Base-by-base conservation (phyloP, 2,888 invertebrate species). In the Malthinus flaveolus region DNA sequence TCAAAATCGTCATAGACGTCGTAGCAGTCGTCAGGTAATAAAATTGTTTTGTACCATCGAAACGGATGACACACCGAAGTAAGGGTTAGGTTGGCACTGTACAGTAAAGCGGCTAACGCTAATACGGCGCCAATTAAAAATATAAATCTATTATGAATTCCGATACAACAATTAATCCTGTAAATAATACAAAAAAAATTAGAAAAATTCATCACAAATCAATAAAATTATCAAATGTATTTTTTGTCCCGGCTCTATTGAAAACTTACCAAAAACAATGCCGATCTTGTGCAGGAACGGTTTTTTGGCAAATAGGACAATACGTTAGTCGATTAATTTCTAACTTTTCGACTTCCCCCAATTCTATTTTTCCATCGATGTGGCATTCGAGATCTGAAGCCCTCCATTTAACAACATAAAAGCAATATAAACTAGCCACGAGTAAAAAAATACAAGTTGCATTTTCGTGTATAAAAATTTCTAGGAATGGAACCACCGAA, bases 61-160 rank as follows among this genome's bases (percentile, higher is more conserved):
- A 86, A 86, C 0, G 93, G 93, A 77, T 92, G 91, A 72, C 95
- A 93, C 0, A 95, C 85, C n/a, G 93, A 89, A 0, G 93, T 94
- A 66, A 95, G 79, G 1, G 91, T 89, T 49, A 95, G 80, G 78
- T 93, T 90, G 3, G 89, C 85, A 42, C 91, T 91, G 75, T 90
- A 87, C 37, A 88, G 69, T 50, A 93, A 79, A 23, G 90, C 86
- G 10, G 82, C 79, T 51, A 89, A 80, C 4, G 87, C 87, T 68
- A 86, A 85, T 46, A 86, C 69, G 57, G 91, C 81, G 12, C 90
- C 87, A 49, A 83, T 76, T 47, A 93, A 73, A 73, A 91, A 95
- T 77, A 87, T 88, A 49, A 84, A 82, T 66, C 91, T 87, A 75
- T 95, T 95, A 58, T 85, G 85, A 65, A 86, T 84, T 8, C 93